Percentiles rank a stretch among this genome's conserved stretches.
Conservation (phyloP, 2,797 vertebrate species). For the Chrysocyon brachyurus region DNA sequence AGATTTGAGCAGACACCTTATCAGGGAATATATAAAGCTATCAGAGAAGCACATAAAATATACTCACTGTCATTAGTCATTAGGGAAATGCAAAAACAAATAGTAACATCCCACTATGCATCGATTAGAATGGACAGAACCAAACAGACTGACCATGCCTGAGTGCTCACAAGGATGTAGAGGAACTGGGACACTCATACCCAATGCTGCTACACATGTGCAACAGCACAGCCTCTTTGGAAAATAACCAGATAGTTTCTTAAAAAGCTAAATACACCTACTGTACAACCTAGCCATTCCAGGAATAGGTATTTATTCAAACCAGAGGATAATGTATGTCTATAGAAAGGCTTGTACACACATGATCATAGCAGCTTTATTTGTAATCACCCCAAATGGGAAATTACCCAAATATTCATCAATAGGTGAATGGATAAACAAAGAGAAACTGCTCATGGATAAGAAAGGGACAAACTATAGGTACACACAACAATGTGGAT, state of each 20-base stretch:
- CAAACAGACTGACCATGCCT: neutral
- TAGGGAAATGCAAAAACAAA: neutral
- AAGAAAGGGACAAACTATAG: neutral
- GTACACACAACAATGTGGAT: neutral
- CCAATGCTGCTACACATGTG: neutral
- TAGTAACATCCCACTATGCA: too few species aligned
- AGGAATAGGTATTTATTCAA: neutral
- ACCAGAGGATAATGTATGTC: neutral
- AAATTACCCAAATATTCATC: neutral
- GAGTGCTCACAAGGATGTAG: too few species aligned
- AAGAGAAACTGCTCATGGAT: neutral
- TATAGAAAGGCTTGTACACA: neutral
- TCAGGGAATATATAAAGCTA: neutral
- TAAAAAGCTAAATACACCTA: neutral
- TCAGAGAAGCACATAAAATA: neutral
- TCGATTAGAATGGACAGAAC: neutral
- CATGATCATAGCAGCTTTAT: neutral
- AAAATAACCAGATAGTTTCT: neutral
- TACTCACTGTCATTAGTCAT: neutral
- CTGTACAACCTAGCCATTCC: neutral
- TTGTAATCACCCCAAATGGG: neutral
- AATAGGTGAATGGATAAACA: neutral
- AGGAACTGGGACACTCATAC: neutral
- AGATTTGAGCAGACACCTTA: neutral
- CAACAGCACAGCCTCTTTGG: neutral